A percentile compares a stretch with the other conserved stretches of the same genome.
Conservation (phyloP, 2,888 invertebrate genomes). For the Omphaloscelis lunosa region DNA sequence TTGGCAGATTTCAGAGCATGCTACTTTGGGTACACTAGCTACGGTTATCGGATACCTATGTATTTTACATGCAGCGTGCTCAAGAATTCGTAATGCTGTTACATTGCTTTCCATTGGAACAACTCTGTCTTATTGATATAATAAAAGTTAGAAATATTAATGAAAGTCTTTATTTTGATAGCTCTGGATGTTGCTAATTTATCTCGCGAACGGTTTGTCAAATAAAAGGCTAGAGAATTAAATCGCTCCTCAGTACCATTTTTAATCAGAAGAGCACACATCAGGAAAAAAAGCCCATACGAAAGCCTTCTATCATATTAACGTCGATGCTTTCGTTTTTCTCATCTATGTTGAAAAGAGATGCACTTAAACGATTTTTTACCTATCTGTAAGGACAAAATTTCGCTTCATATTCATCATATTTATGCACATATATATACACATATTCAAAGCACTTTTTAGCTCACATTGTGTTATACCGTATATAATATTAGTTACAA, state of each 20-base stretch:
- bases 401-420: background rate
- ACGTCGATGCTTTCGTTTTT: constrained; percentile 11
- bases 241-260: background rate
- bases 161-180: background rate
- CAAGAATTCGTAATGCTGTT: constrained; percentile 67
- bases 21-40: constrained; percentile 55
- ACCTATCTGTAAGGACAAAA: background rate
- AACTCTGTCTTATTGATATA: background rate
- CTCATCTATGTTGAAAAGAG: background rate
- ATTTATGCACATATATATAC: too few species aligned
- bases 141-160: background rate
- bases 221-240: background rate
- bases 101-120: constrained; percentile 81
- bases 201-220: background rate
- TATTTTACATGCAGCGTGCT: constrained; percentile 82
- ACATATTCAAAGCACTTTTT: constrained; percentile 34
- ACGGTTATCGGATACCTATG: constrained; percentile 41
- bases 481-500: constrained; percentile 41
- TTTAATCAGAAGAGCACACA: background rate
- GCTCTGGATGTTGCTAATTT: background rate
- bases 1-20: constrained; percentile 64
- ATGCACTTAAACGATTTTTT: background rate
- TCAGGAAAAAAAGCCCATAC: background rate
- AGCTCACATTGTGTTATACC: constrained; percentile 11
- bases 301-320: constrained; percentile 1